Conservation (phyloP, 2,113 vertebrate genomes). For the Corydoras sp. region DNA sequence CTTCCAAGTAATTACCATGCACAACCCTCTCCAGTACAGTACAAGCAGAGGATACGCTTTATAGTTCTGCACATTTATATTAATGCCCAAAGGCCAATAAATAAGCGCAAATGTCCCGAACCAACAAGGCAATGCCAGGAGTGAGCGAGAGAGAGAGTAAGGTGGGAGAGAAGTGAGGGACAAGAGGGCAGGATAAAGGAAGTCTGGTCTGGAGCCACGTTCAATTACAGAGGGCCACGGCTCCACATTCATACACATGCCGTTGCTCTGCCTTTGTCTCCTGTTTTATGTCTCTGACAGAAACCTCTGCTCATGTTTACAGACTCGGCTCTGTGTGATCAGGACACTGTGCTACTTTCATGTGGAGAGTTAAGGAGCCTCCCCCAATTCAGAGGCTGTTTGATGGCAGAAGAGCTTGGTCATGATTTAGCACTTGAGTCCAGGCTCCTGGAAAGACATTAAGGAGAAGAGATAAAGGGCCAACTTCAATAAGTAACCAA, state of each 20-base stretch:
- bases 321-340: slow-evolving; percentile 49
- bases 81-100: slow-evolving; percentile 59
- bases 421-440: slow-evolving; percentile 49
- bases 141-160: slow-evolving; percentile 14
- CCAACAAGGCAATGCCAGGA: slow-evolving; percentile 52
- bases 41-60: slow-evolving; percentile 11
- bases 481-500: slow-evolving; percentile 27
- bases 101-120: slow-evolving; percentile 61
- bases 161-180: slow-evolving; percentile 28
- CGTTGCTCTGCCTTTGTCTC: slow-evolving; percentile 53
- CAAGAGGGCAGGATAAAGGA: slow-evolving; percentile 26
- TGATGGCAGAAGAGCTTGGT: slow-evolving; percentile 60
- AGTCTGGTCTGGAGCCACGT: slow-evolving; percentile 51
- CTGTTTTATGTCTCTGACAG: slow-evolving; percentile 58
- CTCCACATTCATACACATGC: slow-evolving; percentile 21
- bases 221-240: slow-evolving; percentile 56
- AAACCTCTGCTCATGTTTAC: slow-evolving; percentile 49
- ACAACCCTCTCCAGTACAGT: background rate
- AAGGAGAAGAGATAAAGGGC: slow-evolving; percentile 24
- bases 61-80: slow-evolving; percentile 52
- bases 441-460: slow-evolving; percentile 51
- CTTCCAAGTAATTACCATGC: too few species aligned
- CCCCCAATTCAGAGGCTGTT: slow-evolving; percentile 62
- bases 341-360: slow-evolving; percentile 57
- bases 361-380: slow-evolving; percentile 55